Percentiles rank a stretch among this genome's conserved stretches.
Evolutionary conservation across 2,797 vertebrate genomes (phyloP).

Genomic region (Microcaecilia unicolor): DNA sequence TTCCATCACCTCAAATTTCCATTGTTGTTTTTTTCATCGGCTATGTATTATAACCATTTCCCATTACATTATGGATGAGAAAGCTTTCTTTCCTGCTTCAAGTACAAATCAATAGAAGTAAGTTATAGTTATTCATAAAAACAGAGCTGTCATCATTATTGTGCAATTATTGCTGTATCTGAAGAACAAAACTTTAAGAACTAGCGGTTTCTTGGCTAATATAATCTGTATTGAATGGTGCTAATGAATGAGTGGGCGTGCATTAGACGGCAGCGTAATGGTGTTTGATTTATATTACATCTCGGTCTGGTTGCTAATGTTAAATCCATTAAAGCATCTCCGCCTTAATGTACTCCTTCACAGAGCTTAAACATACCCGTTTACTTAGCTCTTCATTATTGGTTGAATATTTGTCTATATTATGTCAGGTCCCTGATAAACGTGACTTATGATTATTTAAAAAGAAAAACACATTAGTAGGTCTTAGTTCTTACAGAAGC

Average conservation of each 20-base stretch:
- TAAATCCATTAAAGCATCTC: conserved; percentile 65
- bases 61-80: conserved; percentile 34
- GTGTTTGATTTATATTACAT: conserved; percentile 58
- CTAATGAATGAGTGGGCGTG: conserved; percentile 57
- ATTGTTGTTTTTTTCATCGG: conserved; percentile 26
- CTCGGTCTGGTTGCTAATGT: conserved; percentile 59
- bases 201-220: conserved; percentile 47
- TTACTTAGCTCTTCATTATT: conserved; percentile 56
- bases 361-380: conserved; percentile 54
- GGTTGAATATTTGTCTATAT: conserved; percentile 50
- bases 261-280: conserved; percentile 43
- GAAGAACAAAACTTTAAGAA: conserved; percentile 52
- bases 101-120: conserved; percentile 55
- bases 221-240: conserved; percentile 49
- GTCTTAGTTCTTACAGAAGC: conserved; percentile 19
- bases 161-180: conserved; percentile 54
- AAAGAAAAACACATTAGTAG: conserved; percentile 32
- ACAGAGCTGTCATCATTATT: conserved; percentile 57
- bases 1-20: conserved; percentile 9
- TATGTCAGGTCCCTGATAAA: conserved; percentile 41
- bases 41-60: conserved; percentile 41
- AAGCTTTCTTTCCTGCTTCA: conserved; percentile 43
- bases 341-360: conserved; percentile 56
- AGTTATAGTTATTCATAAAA: conserved; percentile 57
- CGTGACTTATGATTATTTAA: conserved; percentile 28